A percentile compares a stretch with the other conserved stretches of the same genome.
These are phyloP conservation scores for Aleiodes sp. DNA, from an alignment of 1,140 invertebrate species.

Conservation along the genomic window DNA sequence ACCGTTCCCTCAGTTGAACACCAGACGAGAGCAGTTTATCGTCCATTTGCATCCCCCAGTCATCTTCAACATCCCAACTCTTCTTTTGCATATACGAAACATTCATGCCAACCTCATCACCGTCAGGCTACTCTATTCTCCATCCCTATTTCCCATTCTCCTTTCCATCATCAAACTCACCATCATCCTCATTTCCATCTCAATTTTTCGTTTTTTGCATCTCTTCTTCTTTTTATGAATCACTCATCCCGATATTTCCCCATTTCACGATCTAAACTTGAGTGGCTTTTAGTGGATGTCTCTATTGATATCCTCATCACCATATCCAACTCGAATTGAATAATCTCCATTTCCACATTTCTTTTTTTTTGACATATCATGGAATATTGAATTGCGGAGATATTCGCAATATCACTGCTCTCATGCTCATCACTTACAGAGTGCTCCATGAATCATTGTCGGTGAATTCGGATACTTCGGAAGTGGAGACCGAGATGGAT, in stretches of 20 bases:
- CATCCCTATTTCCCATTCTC: background rate
- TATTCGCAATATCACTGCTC: background rate
- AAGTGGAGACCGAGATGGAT: no score
- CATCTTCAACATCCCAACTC: background rate
- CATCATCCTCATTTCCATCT: background rate
- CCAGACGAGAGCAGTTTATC: slow-evolving; percentile 48
- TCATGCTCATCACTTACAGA: no score
- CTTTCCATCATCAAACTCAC: background rate
- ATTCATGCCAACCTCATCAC: background rate
- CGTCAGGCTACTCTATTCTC: background rate
- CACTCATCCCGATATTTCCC: background rate
- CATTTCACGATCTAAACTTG: background rate
- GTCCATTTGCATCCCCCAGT: slow-evolving; percentile 49
- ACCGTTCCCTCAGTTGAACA: slow-evolving; percentile 39
- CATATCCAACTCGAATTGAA: background rate
- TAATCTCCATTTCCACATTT: background rate
- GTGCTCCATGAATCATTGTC: background rate
- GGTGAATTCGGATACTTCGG: background rate
- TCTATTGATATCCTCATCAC: slow-evolving; percentile 2
- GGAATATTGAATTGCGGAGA: background rate
- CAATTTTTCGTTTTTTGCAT: background rate
- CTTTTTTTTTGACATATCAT: no score
- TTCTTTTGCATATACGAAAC: slow-evolving; percentile 24
- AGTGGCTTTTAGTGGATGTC: slow-evolving; percentile 6
- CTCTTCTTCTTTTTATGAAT: background rate